These are phyloP conservation scores for Autographa gamma DNA, from an alignment of 2,888 invertebrate species.

Conservation along the genomic window DNA sequence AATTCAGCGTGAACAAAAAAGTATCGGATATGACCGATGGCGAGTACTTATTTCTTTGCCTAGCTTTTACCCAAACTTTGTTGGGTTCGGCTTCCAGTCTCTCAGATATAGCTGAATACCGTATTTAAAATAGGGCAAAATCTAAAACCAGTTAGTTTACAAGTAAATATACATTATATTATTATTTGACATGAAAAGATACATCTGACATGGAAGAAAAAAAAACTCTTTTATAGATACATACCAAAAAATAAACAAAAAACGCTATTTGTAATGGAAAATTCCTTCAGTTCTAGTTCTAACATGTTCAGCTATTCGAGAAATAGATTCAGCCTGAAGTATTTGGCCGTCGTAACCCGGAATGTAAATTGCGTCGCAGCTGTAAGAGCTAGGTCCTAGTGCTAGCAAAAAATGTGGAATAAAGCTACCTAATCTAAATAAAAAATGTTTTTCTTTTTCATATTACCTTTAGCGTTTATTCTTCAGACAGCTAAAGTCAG, in stretches of 20 bases:
- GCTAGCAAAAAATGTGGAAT: slow-evolving; percentile 32
- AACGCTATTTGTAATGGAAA: slow-evolving; percentile 27
- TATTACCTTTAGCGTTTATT: slow-evolving; percentile 14
- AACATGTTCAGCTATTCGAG: slow-evolving; percentile 18
- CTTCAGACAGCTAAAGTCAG: slow-evolving; percentile 14
- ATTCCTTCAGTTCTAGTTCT: slow-evolving; percentile 17
- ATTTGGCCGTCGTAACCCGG: slow-evolving; percentile 42
- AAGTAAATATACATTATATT: no score
- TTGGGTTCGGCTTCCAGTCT: no score
- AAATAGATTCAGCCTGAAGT: slow-evolving; percentile 37
- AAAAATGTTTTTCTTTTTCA: slow-evolving; percentile 23
- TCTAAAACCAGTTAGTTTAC: no score
- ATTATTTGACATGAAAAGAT: no score
- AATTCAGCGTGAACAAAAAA: no score
- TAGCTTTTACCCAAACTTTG: no score
- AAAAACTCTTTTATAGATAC: background rate
- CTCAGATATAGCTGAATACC: no score
- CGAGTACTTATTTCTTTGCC: no score
- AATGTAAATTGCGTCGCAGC: slow-evolving; percentile 48
- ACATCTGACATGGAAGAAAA: background rate
- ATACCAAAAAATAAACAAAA: slow-evolving; percentile 6
- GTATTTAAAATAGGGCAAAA: no score
- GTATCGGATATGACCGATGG: no score
- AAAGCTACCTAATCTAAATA: slow-evolving; percentile 40
- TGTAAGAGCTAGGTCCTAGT: slow-evolving; percentile 22